Evolutionary conservation across 2,113 vertebrate genomes (phyloP), one percentile per base, ranked within the genome.

Genomic region (Apteryx mantelli): DNA sequence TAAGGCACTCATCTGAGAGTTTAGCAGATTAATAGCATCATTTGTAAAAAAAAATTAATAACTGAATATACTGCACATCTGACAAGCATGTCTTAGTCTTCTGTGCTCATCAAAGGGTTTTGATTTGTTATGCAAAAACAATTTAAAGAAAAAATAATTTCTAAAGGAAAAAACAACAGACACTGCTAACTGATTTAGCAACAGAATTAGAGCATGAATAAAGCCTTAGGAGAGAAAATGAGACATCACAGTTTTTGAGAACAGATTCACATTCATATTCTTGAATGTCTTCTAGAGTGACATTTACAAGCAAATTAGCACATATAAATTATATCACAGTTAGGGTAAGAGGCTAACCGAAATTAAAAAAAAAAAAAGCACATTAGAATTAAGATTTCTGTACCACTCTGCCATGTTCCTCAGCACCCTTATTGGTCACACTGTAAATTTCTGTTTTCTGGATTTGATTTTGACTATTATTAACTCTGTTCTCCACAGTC

Each of bases 101-200:
- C 85, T 95, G 36, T 48, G 81, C 66, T 95, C 94, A 91, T 94
- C 86, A 95, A 90, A 94, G 68, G 74, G 26, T 52, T 96, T 94
- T 95, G 83, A 97, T 97, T 95, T 89, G 65, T 90, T 96, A 95
- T 16, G 40, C 84, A 87, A 97, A 97, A 97, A 95, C 82, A 94
- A 97, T 91, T 96, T 94, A 58, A 95, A 65, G 70, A 61, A 88
- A 94, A 95, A 85, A 70, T 26, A 88, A 64, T 80, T 91, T 77
- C 56, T 74, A 79, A 68, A 71, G 64, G 40, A 92, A 80, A 63
- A 93, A 89, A 69, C 55, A 96, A 91, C 25, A 96, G 68, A 84
- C 95, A 90, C 70, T 4, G 30, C 64, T 79, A 95, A 64, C 75
- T 91, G 69, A 94, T 95, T 84, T 82, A 96, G 60, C 75, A 95